Base-by-base conservation (phyloP, 1,140 invertebrate species). In the Melipona quadrifasciata region DNA sequence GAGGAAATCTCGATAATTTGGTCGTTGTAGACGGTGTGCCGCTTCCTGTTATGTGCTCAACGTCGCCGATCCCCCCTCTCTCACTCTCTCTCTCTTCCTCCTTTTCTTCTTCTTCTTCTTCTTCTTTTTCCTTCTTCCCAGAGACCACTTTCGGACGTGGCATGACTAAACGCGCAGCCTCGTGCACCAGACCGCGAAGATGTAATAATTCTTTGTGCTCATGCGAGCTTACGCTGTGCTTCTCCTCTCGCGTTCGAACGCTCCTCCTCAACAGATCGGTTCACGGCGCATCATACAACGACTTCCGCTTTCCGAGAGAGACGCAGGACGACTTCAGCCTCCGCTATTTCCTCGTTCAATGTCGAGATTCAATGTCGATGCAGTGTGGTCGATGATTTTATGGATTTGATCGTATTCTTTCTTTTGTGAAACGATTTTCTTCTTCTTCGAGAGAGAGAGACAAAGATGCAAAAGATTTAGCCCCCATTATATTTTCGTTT, bases 121-220 rank as follows among this genome's bases (percentile, higher is more conserved):
- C 19, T 34, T 21, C 67, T 12, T 71, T 24, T 16, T 24, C 24
- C 19, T 64, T 17, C 57, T 21, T 16, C 6, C 6, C 12, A n/a
- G 84, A 81, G 70, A 53, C 80, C 85, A 89, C 80, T 89, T 90
- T 89, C 87, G 85, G 83, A 83, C 86, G 78, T 88, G 64, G 87
- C 90, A 90, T 90, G 82, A 90, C 86, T 90, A 90, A 88, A 80
- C 82, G 84, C 82, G 57, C 71, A 75, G 76, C 75, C 68, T 80
- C 80, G 90, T 89, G 81, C 93, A 92, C 34, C 93, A 93, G 93
- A 94, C 89, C 92, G 88, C 90, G 90, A 94, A 94, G 93, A 94
- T 93, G 90, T 86, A 93, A 93, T 92, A 93, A 93, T 93, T 92
- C 90, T 87, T 87, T 79, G 90, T 84, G 90, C 82, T 72, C 90